These are phyloP conservation scores for Agrochola circellaris DNA, from an alignment of 2,888 invertebrate genomes.

Conservation along the genomic window DNA sequence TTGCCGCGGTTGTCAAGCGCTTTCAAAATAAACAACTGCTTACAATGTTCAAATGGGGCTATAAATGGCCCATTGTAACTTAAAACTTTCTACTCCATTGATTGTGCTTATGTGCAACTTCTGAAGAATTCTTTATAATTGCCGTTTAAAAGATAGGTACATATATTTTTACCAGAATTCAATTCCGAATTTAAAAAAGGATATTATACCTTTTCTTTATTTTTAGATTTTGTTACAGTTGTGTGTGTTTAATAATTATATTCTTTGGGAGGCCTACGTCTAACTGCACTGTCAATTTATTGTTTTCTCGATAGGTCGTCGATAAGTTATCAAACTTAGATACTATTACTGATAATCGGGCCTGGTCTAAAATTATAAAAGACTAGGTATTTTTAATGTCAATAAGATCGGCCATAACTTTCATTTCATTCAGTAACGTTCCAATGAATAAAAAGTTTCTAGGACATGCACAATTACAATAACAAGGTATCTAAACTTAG, in stretches of 20 bases:
- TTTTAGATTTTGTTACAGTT: not conserved
- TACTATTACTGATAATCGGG: not conserved
- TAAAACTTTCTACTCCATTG: conserved; percentile 46
- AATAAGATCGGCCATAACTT: not conserved
- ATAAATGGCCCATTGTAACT: conserved; percentile 57
- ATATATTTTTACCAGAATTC: not conserved
- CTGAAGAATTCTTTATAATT: conserved; percentile 37
- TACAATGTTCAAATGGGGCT: conserved; percentile 55
- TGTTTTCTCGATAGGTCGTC: not conserved
- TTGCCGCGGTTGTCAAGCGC: conserved; percentile 34
- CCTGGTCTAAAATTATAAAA: not conserved
- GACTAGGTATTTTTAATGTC: not conserved
- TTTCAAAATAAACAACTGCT: conserved; percentile 56
- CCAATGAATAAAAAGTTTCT: conserved; percentile 1
- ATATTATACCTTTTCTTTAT: not conserved
- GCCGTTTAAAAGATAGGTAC: conserved; percentile 13
- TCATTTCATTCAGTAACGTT: conserved; percentile 13
- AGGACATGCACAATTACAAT: conserved; percentile 26
- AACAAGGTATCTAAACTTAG: conserved; percentile 40
- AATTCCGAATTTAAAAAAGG: not conserved
- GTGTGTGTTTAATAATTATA: not conserved
- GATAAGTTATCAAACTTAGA: too few relatives aligned
- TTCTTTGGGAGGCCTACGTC: not conserved
- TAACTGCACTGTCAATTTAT: too few relatives aligned
- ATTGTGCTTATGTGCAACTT: conserved; percentile 50